Percentiles rank a stretch among this genome's conserved stretches.
Evolutionary conservation across 92 coral and sea anemone genomes (phyloP).

Genomic region (Micromussa lordhowensis): DNA sequence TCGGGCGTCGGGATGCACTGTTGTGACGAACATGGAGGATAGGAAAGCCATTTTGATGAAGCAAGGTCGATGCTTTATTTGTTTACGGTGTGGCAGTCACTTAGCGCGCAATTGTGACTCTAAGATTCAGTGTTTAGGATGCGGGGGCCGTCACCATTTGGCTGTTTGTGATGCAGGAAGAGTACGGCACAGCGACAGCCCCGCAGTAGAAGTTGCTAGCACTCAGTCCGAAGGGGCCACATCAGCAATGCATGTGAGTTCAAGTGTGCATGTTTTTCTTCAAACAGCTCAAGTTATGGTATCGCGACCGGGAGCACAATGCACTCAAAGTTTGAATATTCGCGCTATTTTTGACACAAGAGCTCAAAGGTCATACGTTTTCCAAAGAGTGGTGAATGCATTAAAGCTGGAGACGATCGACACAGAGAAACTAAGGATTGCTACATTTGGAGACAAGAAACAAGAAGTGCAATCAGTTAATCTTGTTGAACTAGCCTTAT

Average conservation of each 20-base stretch:
- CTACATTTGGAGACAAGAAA: slow-evolving; percentile 31
- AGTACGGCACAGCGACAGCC: background rate
- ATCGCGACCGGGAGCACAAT: too few relatives aligned
- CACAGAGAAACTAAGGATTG: slow-evolving; percentile 21
- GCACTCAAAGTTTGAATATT: too few relatives aligned
- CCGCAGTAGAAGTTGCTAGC: background rate
- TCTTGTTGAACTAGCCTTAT: slow-evolving; percentile 1
- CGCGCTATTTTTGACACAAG: background rate
- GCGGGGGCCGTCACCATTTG: slow-evolving; percentile 24
- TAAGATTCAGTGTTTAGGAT: slow-evolving; percentile 22
- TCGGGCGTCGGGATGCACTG: background rate
- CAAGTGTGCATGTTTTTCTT: too few relatives aligned
- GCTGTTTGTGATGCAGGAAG: slow-evolving; percentile 11
- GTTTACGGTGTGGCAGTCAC: background rate
- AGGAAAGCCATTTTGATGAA: slow-evolving; percentile 2
- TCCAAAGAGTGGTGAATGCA: slow-evolving; percentile 17
- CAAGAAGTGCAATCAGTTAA: background rate
- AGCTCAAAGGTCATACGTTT: slow-evolving; percentile 29
- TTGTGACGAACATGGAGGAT: background rate
- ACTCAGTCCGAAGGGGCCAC: background rate
- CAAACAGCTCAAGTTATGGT: too few relatives aligned
- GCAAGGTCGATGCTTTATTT: background rate
- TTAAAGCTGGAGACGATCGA: slow-evolving; percentile 26
- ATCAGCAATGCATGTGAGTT: slow-evolving; percentile 8
- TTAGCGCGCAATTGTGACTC: background rate